phyloP scores from a whole-genome alignment of 2,797 vertebrate genomes.

The Onychomys torridus region DNA sequence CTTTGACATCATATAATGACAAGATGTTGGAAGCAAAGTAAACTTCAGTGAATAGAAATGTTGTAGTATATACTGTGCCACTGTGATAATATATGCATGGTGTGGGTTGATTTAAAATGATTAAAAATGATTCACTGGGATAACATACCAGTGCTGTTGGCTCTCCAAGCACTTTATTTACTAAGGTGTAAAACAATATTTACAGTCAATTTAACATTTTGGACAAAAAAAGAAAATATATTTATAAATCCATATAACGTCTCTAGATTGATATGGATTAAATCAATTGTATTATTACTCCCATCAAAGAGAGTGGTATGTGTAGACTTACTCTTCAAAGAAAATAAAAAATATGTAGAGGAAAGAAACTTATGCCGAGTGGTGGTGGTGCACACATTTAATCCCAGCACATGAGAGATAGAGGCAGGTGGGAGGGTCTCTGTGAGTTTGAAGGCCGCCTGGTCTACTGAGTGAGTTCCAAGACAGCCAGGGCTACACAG shows the following conservation, averaged over 20 bases:
- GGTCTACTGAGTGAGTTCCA: not conserved
- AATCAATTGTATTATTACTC: not conserved
- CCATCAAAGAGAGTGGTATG: not conserved
- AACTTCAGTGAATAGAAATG: not conserved
- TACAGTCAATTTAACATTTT: conserved; percentile 6
- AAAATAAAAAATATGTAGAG: conserved; percentile 1
- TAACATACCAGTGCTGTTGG: not conserved
- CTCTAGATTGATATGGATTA: not conserved
- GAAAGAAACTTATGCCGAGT: not conserved
- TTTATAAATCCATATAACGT: not conserved
- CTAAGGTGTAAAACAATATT: not conserved
- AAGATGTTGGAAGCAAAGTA: not conserved
- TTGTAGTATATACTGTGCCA: not conserved
- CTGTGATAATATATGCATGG: not conserved
- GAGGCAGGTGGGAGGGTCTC: not conserved
- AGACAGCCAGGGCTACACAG: not conserved
- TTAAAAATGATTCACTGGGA: not conserved
- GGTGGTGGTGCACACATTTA: not conserved
- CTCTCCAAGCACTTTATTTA: conserved; percentile 8
- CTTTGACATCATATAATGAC: conserved; percentile 8
- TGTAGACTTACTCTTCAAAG: not conserved
- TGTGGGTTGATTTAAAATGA: not conserved
- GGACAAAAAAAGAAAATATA: not conserved
- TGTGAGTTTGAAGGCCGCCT: not conserved
- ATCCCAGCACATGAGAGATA: not conserved